These are phyloP conservation scores for Oryzias woworae DNA, from an alignment of 2,113 vertebrate genomes.

Conservation along the genomic window DNA sequence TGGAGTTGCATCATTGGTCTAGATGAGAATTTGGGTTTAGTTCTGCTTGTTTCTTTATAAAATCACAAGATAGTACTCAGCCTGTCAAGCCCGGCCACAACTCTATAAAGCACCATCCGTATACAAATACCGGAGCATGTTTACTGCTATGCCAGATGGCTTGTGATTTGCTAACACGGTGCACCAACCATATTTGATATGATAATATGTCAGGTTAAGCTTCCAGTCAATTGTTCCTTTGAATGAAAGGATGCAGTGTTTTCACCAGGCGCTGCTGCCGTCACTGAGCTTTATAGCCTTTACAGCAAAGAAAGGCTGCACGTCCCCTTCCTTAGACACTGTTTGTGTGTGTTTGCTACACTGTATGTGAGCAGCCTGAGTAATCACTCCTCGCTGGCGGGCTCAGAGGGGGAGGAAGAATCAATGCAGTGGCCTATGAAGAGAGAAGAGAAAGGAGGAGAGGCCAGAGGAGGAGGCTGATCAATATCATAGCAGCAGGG, in stretches of 20 bases:
- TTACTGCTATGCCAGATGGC: slow-evolving; percentile 34
- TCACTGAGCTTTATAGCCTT: slow-evolving; percentile 55
- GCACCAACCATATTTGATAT: slow-evolving; percentile 53
- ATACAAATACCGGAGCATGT: slow-evolving; percentile 37
- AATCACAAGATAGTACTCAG: slow-evolving; percentile 62
- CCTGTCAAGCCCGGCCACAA: slow-evolving; percentile 59
- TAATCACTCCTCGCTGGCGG: slow-evolving; percentile 72
- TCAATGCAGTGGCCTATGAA: slow-evolving; percentile 70
- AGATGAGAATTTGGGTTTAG: slow-evolving; percentile 54
- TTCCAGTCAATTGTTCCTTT: slow-evolving; percentile 26
- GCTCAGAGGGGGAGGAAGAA: slow-evolving; percentile 65
- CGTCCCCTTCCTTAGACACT: slow-evolving; percentile 38
- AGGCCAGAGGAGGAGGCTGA: slow-evolving; percentile 59
- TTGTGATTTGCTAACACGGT: slow-evolving; percentile 52
- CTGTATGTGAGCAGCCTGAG: slow-evolving; percentile 62
- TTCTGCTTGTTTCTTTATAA: slow-evolving; percentile 54
- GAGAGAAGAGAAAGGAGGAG: slow-evolving; percentile 38
- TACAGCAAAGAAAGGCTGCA: slow-evolving; percentile 57
- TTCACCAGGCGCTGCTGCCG: slow-evolving; percentile 52
- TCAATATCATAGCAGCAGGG: slow-evolving; percentile 74
- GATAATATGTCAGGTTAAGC: slow-evolving; percentile 51
- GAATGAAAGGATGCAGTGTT: slow-evolving; percentile 61
- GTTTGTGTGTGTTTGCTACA: slow-evolving; percentile 30
- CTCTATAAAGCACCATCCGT: slow-evolving; percentile 45
- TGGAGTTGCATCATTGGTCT: slow-evolving; percentile 33